phyloP scores from a whole-genome alignment of 2,888 invertebrate genomes.

The Plebejus argus region DNA sequence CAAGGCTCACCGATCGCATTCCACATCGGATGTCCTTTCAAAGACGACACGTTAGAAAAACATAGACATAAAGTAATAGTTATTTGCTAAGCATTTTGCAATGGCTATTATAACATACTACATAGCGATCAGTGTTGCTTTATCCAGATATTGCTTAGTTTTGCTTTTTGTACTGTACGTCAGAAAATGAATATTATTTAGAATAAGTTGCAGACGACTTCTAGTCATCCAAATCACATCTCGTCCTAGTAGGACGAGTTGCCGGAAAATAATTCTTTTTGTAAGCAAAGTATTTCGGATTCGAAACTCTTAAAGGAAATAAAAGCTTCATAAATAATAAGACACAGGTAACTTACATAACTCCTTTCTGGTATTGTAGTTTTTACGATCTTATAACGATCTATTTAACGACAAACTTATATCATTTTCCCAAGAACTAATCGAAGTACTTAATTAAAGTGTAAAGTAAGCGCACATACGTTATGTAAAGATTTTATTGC shows the following conservation, averaged over 20 bases:
- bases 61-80: not conserved
- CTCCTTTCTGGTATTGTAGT: not conserved
- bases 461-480: not conserved
- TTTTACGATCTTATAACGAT: not conserved
- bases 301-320: too few species aligned
- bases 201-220: too few species aligned
- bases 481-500: not conserved
- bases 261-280: too few species aligned
- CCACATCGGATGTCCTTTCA: slow-evolving; percentile 4
- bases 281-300: too few species aligned
- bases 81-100: not conserved
- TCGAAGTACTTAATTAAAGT: not conserved
- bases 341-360: not conserved
- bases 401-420: not conserved
- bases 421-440: not conserved
- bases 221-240: too few species aligned
- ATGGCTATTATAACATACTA: not conserved
- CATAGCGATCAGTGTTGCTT: not conserved
- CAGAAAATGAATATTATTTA: too few species aligned
- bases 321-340: too few species aligned
- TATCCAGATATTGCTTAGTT: not conserved
- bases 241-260: too few species aligned
- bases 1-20: slow-evolving; percentile 17
- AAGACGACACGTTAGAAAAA: slow-evolving; percentile 8
- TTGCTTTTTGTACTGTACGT: too few species aligned